Conservation (phyloP, 2,888 invertebrate genomes). For the Apocheima hispidaria region DNA sequence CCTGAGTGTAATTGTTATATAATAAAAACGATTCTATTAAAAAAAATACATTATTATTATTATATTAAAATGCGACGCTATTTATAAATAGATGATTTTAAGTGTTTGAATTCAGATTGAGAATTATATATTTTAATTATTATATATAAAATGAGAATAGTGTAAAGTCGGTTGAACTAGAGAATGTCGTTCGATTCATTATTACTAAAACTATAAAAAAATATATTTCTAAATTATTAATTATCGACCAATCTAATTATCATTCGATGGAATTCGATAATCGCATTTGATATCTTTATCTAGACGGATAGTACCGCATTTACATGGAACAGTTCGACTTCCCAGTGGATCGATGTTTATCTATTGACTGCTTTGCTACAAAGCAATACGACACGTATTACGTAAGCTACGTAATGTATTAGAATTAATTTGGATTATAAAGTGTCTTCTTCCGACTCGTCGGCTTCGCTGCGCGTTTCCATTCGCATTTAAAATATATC, state of each 20-base stretch:
- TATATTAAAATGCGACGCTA: slow-evolving; percentile 81
- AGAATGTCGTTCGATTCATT: slow-evolving; percentile 71
- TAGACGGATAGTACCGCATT: slow-evolving; percentile 73
- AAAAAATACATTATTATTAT: slow-evolving; percentile 64
- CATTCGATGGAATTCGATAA: slow-evolving; percentile 67
- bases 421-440: slow-evolving; percentile 77
- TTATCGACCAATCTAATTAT: slow-evolving; percentile 75
- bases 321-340: slow-evolving; percentile 61
- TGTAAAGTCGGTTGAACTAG: slow-evolving; percentile 77
- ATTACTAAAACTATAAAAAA: slow-evolving; percentile 55
- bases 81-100: slow-evolving; percentile 78
- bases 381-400: slow-evolving; percentile 58
- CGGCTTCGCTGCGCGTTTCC: slow-evolving; percentile 61
- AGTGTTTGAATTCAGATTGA: slow-evolving; percentile 82
- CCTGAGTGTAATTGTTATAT: slow-evolving; percentile 75
- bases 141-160: slow-evolving; percentile 64
- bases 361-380: slow-evolving; percentile 64
- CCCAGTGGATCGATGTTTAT: slow-evolving; percentile 64
- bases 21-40: slow-evolving; percentile 64
- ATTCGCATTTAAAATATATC: slow-evolving; percentile 72
- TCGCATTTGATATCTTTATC: slow-evolving; percentile 68
- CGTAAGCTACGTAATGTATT: slow-evolving; percentile 76
- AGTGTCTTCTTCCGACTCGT: slow-evolving; percentile 68
- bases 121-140: slow-evolving; percentile 73
- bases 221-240: slow-evolving; percentile 61